These are phyloP conservation scores for Apis dorsata DNA, from an alignment of 1,140 invertebrate genomes.

Conservation along the genomic window DNA sequence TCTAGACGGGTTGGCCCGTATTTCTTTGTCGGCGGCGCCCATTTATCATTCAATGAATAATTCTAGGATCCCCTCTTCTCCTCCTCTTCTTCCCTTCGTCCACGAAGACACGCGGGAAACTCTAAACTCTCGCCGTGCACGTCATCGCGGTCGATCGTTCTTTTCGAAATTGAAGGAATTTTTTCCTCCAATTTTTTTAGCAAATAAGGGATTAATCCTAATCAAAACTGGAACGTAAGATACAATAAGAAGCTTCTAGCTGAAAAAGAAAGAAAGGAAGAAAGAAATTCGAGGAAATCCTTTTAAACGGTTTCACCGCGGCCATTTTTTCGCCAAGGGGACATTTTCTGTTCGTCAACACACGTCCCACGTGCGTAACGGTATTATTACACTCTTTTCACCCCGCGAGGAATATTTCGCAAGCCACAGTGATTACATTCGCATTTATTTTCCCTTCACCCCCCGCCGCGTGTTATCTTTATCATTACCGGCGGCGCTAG, in stretches of 20 bases:
- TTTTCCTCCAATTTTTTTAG: not conserved
- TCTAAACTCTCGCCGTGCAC: not conserved
- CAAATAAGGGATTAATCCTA: too few species aligned
- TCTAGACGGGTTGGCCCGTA: constrained; percentile 18
- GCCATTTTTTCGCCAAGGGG: not conserved
- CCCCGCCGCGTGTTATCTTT: constrained; percentile 30
- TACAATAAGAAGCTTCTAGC: too few species aligned
- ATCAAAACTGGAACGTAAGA: too few species aligned
- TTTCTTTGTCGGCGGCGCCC: constrained; percentile 39
- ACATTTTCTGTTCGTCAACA: constrained; percentile 15
- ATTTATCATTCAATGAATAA: constrained; percentile 49
- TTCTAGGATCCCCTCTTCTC: not conserved
- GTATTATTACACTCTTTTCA: constrained; percentile 4
- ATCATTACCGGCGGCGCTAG: constrained; percentile 31
- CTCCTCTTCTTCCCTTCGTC: too few species aligned
- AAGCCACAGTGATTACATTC: constrained; percentile 42
- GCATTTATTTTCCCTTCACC: constrained; percentile 7
- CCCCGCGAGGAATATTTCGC: constrained; percentile 17
- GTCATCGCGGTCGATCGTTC: too few species aligned
- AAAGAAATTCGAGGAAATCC: too few species aligned
- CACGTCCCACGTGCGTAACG: not conserved
- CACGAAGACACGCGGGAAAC: not conserved
- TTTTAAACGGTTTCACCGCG: too few species aligned
- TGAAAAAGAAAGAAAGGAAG: too few species aligned
- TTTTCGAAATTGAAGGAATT: not conserved